Base-by-base conservation (phyloP, 2,888 invertebrate species). In the Myopa tessellatipennis region DNA sequence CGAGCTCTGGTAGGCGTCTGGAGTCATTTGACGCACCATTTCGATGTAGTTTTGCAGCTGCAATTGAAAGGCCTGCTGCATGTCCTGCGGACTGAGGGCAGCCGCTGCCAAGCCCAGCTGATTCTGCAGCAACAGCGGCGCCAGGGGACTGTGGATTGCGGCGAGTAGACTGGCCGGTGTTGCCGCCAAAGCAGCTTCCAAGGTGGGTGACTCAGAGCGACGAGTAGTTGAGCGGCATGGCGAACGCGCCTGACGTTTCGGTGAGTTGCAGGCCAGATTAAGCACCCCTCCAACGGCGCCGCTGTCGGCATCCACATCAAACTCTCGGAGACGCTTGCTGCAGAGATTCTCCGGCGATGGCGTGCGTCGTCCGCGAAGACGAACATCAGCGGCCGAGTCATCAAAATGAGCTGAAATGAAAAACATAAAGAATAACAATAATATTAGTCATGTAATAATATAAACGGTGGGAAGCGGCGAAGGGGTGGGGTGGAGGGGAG, bases 31-130 rank as follows among this genome's bases (percentile, higher is more conserved):
- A 0, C 87, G 87, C 81, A 89, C 86, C 84, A 89, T 85, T 82
- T 89, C 88, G 63, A 89, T 86, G 76, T 90, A 89, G 74, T 84
- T 85, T 72, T 89, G 89, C 73, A 89, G 72, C 73, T 89, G 89
- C n/a, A 86, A 79, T 78, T 89, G 90, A 71, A 90, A 82, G 6
- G 88, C 90, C 69, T 89, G 89, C 16, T 90, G 87, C 85, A 88
- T 83, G 10, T 87, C 85, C 12, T 83, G 84, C 0, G 87, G 83
- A 69, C 80, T 83, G n/a, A 85, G 75, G 5, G 82, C 65, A 0
- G 83, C 83, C 26, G 83, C 82, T 34, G 76, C 83, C 78, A 86
- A 82, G 4, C 82, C 83, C 3, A 89, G 78, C 55, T 88, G 87
- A 79, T 87, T 86, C 79, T 87, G 88, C 45, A 87, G 77, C 36